Conservation (phyloP, 2,113 vertebrate species). For the Sarotherodon lohbergeri region DNA sequence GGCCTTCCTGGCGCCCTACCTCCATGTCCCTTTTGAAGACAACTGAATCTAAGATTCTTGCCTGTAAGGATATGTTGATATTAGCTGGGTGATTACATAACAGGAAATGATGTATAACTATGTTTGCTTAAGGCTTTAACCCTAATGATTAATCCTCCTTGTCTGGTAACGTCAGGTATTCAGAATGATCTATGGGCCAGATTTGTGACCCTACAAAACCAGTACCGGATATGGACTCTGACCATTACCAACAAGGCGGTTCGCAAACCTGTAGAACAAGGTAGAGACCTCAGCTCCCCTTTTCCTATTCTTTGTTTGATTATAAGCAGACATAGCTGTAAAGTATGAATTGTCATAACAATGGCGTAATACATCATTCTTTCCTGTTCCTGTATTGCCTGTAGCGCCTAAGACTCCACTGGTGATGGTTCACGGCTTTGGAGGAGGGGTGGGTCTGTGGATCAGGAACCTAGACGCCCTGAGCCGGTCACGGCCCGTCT, state of each 20-base stretch:
- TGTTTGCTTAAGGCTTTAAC: background rate
- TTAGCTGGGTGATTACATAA: background rate
- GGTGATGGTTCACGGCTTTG: constrained; percentile 90
- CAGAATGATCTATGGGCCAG: constrained; percentile 82
- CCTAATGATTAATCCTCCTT: background rate
- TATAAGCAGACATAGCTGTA: background rate
- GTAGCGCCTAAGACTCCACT: constrained; percentile 75
- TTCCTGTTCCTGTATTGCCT: background rate
- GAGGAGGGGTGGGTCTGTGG: constrained; percentile 87
- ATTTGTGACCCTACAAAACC: constrained; percentile 82
- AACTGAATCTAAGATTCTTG: constrained; percentile 84
- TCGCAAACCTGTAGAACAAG: constrained; percentile 30
- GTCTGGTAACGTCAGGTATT: constrained; percentile 69
- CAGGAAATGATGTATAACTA: background rate
- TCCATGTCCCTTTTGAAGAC: constrained; percentile 89
- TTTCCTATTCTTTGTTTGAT: background rate
- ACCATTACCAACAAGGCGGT: constrained; percentile 70
- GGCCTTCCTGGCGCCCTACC: constrained; percentile 87
- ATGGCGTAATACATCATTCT: background rate
- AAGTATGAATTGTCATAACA: background rate
- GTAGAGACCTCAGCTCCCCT: background rate
- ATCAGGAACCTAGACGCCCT: constrained; percentile 82
- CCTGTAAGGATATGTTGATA: constrained; percentile 69
- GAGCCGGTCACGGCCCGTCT: constrained; percentile 69
- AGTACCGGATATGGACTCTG: constrained; percentile 85